Evolutionary conservation across 2,888 invertebrate species (phyloP), one percentile per base, ranked within the genome.

Genomic region (Macrostomum cliftonense): DNA sequence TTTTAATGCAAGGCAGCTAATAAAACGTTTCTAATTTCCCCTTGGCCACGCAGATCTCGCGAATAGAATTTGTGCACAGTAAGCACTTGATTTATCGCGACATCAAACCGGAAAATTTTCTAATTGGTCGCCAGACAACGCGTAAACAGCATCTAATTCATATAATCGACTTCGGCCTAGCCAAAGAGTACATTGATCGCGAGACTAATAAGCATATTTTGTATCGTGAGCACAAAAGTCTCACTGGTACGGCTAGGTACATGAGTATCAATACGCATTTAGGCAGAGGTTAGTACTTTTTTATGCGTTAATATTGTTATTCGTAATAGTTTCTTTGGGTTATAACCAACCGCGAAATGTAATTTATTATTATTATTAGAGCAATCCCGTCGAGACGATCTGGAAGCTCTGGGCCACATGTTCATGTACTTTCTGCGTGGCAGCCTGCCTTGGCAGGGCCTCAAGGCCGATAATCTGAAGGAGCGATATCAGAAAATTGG

Each of bases 191-290:
- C 77, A 97, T 99, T 78, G 97, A 99, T 78, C 83, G 91, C 78
- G 95, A 97, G 79, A 75, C 74, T 47, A 65, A 67, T 54, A 68
- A 95, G 77, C 97, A 99, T 78, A 99, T 99, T 78, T 95, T 97
- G 65, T 99, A 97, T 77, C 83, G 95, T 79, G 97, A 99, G 78
- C 97, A 99, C 78, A 99, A 99, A 77, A 93, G 93, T 71, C 79
- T 99, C 69, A 99, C 97, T 57, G 97, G 97, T 64, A 97, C 97
- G 59, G 97, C 97, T 62, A 81, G 97, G 75, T 99, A 99, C 76
- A 99, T 99, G 97, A 95, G 93, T 74, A 97, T 99, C 75, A 99
- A 99, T 75, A 99, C 97, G 72, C 97, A 99, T 78, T 81, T 99
- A 77, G 97, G 97, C 67, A 89, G 93, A 79, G 82, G 82, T 82